Evolutionary conservation across 2,888 invertebrate species (phyloP).

Genomic region (Amaurobius ferox): DNA sequence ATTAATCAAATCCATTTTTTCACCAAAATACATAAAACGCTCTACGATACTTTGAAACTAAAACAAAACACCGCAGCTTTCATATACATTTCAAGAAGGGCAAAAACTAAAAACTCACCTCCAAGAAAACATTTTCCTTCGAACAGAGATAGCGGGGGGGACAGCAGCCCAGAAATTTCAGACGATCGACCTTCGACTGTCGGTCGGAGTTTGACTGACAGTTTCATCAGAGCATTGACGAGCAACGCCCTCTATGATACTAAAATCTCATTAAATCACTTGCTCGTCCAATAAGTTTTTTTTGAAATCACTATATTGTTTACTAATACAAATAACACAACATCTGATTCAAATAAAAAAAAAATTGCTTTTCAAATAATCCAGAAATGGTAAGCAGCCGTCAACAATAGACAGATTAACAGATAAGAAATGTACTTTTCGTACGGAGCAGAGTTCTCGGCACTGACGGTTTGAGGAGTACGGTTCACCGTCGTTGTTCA

Average conservation of each 20-base stretch:
- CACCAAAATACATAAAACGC: no score
- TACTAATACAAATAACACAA: constrained; percentile 1
- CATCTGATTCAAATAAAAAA: background rate
- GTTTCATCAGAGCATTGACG: constrained; percentile 65
- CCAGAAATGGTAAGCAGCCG: background rate
- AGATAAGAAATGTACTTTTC: background rate
- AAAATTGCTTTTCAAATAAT: background rate
- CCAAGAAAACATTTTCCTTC: constrained; percentile 44
- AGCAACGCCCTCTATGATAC: constrained; percentile 62
- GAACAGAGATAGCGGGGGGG: constrained; percentile 34
- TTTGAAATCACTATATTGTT: background rate
- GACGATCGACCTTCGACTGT: constrained; percentile 70
- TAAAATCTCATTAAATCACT: constrained; percentile 13
- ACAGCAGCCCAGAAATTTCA: constrained; percentile 57
- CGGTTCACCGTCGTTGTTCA: constrained; percentile 1
- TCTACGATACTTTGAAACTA: background rate
- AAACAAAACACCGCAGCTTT: background rate
- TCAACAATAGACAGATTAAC: background rate
- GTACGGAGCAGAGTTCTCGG: constrained; percentile 19
- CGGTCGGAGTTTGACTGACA: constrained; percentile 70
- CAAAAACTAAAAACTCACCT: constrained; percentile 37
- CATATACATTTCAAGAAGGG: background rate
- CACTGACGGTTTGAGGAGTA: background rate
- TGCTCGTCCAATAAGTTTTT: background rate
- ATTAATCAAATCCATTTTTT: no score